Evolutionary conservation across 2,888 invertebrate genomes (phyloP).

Genomic region (Ormyrus nitidulus): DNA sequence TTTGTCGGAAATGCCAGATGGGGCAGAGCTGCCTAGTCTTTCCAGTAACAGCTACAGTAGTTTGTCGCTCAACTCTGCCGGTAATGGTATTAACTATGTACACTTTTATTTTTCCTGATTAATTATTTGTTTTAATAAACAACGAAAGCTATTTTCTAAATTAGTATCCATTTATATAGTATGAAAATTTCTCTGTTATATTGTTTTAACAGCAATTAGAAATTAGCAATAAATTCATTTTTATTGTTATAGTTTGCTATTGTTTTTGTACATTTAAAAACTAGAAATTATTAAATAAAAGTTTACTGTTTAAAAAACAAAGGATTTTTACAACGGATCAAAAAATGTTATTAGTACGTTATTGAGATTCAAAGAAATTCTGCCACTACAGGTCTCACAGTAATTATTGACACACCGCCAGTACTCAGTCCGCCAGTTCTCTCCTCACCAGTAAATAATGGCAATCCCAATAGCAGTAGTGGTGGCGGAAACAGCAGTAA

Average conservation of each 20-base stretch:
- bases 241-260: no score
- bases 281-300: no score
- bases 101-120: no score
- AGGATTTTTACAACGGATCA: no score
- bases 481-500: not conserved
- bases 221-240: no score
- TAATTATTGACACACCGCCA: slow-evolving; percentile 73
- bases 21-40: slow-evolving; percentile 73
- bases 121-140: not conserved
- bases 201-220: no score
- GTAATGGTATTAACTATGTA: slow-evolving; percentile 6
- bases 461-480: slow-evolving; percentile 3
- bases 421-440: slow-evolving; percentile 61
- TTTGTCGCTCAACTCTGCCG: slow-evolving; percentile 75
- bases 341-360: not conserved
- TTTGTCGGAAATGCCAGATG: slow-evolving; percentile 72
- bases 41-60: slow-evolving; percentile 77
- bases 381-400: slow-evolving; percentile 66
- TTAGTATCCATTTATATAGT: no score
- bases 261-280: no score
- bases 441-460: slow-evolving; percentile 64
- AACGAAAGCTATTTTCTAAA: no score
- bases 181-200: no score
- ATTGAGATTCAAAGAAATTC: slow-evolving; percentile 34
- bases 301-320: no score